Evolutionary conservation across 2,888 invertebrate genomes (phyloP), one percentile per base, ranked within the genome.

Genomic region (Dasypolia templi): DNA sequence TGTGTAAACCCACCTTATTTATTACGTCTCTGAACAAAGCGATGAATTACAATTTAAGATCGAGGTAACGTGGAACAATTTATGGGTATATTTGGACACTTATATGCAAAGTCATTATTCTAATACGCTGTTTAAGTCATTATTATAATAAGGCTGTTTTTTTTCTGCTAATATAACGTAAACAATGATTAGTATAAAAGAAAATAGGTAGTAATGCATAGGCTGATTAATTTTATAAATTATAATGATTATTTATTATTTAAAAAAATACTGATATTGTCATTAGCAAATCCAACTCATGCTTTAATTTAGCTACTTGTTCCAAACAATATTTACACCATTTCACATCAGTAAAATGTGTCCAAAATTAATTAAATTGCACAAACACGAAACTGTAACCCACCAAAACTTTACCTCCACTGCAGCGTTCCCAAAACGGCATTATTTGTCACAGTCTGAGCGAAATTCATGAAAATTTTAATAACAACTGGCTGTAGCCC

Each of bases 1-100:
- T 79, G 84, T 79, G 79, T 82, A 77, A 67, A 79, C 81, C 77
- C 77, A 66, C 74, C 75, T 86, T 83, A 87, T 79, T 75, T 83
- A 79, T 79, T 80, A 65, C 75, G 59, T 73, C 46, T 75, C 51
- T 19, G 75, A 75, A 77, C 78, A 81, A 77, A 83, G 65, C 81
- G 65, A 63, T 72, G 74, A 81, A 80, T 81, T 69, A 77, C 75
- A 81, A 79, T 77, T 76, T 76, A 65, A 53, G 70, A 70, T 67
- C 22, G n/a, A 17, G 53, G 56, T 66, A 39, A 35, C 49, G 44
- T 39, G 12, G 26, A 63, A 69, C 22, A 56, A 55, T 49, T 44
- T 53, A 39, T 39, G 3, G 1, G 2, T n/a, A 19, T 44, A 32
- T 71, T 32, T 26, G 32, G 3, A 44, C 9, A 39, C 39, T 9